Evolutionary conservation across 1,140 invertebrate genomes (phyloP), one percentile per base, ranked within the genome.

Genomic region (Drosophila ficusphila): DNA sequence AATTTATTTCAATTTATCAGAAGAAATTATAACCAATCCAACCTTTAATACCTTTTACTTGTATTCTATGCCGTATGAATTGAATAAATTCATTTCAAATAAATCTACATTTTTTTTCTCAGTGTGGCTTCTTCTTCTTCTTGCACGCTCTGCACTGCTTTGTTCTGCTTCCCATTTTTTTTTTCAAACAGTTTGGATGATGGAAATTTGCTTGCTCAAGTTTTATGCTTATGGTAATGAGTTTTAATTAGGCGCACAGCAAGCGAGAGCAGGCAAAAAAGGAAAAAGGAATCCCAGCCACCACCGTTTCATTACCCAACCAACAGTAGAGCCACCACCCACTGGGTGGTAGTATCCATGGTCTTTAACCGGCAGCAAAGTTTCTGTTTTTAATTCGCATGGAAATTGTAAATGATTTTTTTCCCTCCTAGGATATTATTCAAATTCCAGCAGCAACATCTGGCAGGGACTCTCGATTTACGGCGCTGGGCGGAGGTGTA

Each of bases 181-280:
- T 53, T 64, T 34, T 56, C 29, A 12, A 42, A 9, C 29, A 29
- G 67, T 56, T 36, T 31, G 25, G 42, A 51, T 41, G 52, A 42
- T 61, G 48, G 44, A 76, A 72, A 73, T 83, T 73, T 60, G 57
- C 81, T 86, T 79, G 81, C 81, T 86, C 58, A 74, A 85, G 60
- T 85, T 67, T 77, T 77, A 81, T 81, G 76, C 82, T 86, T 86
- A 86, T 86, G 82, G 82, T 86, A 86, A 86, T 86, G 82, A 86
- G 82, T 86, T 86, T 86, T 86, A 86, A 86, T 88, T 86, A 86
- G 82, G 82, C 82, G 82, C 82, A 44, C 82, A 86, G 82, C 73
- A 86, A 86, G 54, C 33, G 49, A 33, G 41, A 44, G 64, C 52
- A 58, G 58, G 34, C 48, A 53, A 57, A 57, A 57, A 57, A 33